Evolutionary conservation across 1,140 invertebrate species (phyloP).

Genomic region (Drosophila mayri): DNA sequence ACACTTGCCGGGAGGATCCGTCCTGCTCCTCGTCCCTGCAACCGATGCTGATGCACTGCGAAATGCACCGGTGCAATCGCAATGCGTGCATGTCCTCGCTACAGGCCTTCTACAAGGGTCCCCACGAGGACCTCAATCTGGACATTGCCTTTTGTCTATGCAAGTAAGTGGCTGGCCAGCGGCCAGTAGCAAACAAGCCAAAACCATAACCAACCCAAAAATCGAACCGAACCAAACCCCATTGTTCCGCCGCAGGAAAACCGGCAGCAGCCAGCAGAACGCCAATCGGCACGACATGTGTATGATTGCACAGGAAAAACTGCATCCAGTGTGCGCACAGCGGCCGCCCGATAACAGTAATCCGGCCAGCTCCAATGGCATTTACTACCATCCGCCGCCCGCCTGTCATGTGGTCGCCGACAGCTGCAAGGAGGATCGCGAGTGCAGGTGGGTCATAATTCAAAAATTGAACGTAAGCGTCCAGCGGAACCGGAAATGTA

Average conservation of each 20-base stretch:
- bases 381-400: slow-evolving; percentile 87
- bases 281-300: slow-evolving; percentile 91
- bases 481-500: slow-evolving; percentile 70
- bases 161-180: slow-evolving; percentile 89
- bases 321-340: slow-evolving; percentile 94
- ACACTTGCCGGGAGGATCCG: slow-evolving; percentile 90
- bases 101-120: slow-evolving; percentile 92
- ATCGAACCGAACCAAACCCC: slow-evolving; percentile 4
- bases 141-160: slow-evolving; percentile 96
- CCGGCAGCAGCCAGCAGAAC: slow-evolving; percentile 77
- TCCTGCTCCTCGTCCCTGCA: slow-evolving; percentile 91
- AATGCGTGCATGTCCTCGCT: slow-evolving; percentile 95
- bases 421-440: slow-evolving; percentile 90
- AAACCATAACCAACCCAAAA: slow-evolving; percentile 9
- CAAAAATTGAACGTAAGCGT: slow-evolving; percentile 47
- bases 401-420: slow-evolving; percentile 93
- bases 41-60: slow-evolving; percentile 92
- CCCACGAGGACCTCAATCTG: slow-evolving; percentile 91
- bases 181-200: slow-evolving; percentile 6
- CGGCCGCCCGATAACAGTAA: slow-evolving; percentile 88
- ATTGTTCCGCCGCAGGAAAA: slow-evolving; percentile 88
- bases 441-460: slow-evolving; percentile 88
- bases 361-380: slow-evolving; percentile 81
- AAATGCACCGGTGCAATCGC: slow-evolving; percentile 90
- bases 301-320: slow-evolving; percentile 93